These are phyloP conservation scores for Ceuthmochares aereus DNA, from an alignment of 2,113 vertebrate genomes.

Conservation along the genomic window DNA sequence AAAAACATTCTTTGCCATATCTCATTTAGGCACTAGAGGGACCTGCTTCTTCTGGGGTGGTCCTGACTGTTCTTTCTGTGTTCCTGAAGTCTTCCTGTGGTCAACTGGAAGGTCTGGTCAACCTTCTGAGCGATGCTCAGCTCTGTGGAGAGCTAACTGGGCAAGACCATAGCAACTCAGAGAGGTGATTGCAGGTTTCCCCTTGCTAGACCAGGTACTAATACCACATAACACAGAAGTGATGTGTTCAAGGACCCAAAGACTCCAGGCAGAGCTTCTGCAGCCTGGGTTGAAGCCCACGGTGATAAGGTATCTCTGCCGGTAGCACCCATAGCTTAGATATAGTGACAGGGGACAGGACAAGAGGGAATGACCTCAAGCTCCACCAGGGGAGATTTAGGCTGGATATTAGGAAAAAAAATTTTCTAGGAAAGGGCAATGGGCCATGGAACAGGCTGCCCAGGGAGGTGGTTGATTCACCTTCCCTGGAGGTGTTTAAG, in stretches of 20 bases:
- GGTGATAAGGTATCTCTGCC: background rate
- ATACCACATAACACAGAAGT: background rate
- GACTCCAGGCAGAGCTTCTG: background rate
- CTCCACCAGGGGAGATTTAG: too few relatives aligned
- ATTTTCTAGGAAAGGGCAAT: too few relatives aligned
- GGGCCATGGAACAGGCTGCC: too few relatives aligned
- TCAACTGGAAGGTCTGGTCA: background rate
- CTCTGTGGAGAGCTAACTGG: background rate
- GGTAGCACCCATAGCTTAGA: background rate
- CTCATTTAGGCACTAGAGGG: background rate
- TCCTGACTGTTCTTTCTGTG: background rate
- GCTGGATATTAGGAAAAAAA: too few relatives aligned
- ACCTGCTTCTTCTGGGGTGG: background rate
- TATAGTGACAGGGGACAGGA: too few relatives aligned
- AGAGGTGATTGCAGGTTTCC: background rate
- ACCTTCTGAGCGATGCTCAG: background rate
- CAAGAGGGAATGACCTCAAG: too few relatives aligned
- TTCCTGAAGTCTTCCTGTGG: background rate
- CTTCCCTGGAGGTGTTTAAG: too few relatives aligned
- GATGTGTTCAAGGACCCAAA: background rate
- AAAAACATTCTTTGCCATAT: background rate
- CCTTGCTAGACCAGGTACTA: background rate
- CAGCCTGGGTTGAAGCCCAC: background rate
- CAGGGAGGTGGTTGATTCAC: too few relatives aligned
- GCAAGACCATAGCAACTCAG: background rate